Base-by-base conservation (phyloP, 2,113 vertebrate genomes). In the Petaurus breviceps region DNA sequence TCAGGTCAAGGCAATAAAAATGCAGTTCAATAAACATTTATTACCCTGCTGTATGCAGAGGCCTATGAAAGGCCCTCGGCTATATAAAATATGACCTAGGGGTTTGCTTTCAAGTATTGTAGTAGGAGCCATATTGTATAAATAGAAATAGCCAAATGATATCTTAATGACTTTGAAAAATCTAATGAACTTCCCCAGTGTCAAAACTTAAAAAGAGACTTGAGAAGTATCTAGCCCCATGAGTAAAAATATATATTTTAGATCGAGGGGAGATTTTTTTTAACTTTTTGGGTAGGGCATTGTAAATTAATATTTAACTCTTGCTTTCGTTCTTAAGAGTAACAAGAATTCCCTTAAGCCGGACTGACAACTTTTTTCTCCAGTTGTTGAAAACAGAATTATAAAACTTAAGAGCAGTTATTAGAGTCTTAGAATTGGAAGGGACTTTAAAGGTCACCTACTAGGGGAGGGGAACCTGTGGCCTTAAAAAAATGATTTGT, bases 1-100 rank as follows among this genome's bases (percentile, higher is more conserved):
- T 84, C 68, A 84, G 68, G 68, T 84, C 68, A 84, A 84, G 68
- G 68, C 68, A 84, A 84, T 84, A 84, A 84, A 84, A 84, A 84
- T 84, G n/a, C 68, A 43, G 68, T 84, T 84, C 68, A 84, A 84
- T 84, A 84, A 84, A 84, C 68, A 84, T 84, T 84, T 84, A 84
- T 84, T 43, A 84, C 68, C 68, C 19, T 84, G n/a, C 16, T 84
- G 37, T 84, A 84, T 84, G 68, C 68, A 84, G 16, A 43, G 19
- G 68, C 6, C 14, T 23, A 8, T 2, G 31, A 84, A 84, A 84
- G n/a, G 19, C n/a, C 68, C 19, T 23, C 37, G 23, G 68, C 7
- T 43, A 84, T 84, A 84, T 84, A 84, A 84, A 84, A 84, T 19
- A 84, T 84, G 68, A 43, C 68, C 19, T 84, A 84, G n/a, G 68